phyloP scores from a whole-genome alignment of 2,888 invertebrate species.

The Eilema depressum region DNA sequence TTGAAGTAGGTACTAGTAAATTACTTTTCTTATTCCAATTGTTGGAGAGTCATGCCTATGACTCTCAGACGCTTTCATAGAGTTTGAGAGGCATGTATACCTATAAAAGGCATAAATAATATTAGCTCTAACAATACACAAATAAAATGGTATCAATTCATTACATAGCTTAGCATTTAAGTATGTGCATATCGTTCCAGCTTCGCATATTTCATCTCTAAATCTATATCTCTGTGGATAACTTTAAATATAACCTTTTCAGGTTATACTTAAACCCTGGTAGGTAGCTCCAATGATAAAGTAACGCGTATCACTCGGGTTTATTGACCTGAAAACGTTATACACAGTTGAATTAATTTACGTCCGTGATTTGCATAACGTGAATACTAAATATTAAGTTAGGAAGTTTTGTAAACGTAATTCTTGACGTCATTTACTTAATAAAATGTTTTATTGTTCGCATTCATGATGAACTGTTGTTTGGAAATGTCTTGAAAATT shows the following conservation, averaged over 20 bases:
- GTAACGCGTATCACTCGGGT: constrained; percentile 29
- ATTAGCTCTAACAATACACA: background rate
- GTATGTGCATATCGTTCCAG: background rate
- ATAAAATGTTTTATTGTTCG: constrained; percentile 49
- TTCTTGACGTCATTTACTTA: constrained; percentile 45
- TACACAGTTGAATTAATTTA: constrained; percentile 54
- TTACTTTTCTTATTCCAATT: background rate
- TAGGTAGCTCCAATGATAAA: constrained; percentile 29
- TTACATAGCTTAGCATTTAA: background rate
- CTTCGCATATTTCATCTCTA: background rate
- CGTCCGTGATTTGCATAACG: constrained; percentile 58
- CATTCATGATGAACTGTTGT: constrained; percentile 5
- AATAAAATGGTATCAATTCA: background rate
- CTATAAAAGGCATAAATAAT: background rate
- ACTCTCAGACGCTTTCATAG: background rate
- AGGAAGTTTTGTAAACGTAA: constrained; percentile 23
- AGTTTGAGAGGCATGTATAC: background rate
- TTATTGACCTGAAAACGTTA: constrained; percentile 50
- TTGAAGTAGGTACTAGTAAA: too few species aligned
- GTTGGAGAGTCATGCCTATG: too few species aligned
- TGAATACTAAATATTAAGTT: constrained; percentile 18
- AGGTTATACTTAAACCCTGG: background rate
- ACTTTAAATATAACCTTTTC: too few species aligned
- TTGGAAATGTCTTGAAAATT: background rate
- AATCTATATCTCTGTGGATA: too few species aligned